These are phyloP conservation scores for Heteronetta atricapilla DNA, from an alignment of 2,113 vertebrate species.

Conservation along the genomic window DNA sequence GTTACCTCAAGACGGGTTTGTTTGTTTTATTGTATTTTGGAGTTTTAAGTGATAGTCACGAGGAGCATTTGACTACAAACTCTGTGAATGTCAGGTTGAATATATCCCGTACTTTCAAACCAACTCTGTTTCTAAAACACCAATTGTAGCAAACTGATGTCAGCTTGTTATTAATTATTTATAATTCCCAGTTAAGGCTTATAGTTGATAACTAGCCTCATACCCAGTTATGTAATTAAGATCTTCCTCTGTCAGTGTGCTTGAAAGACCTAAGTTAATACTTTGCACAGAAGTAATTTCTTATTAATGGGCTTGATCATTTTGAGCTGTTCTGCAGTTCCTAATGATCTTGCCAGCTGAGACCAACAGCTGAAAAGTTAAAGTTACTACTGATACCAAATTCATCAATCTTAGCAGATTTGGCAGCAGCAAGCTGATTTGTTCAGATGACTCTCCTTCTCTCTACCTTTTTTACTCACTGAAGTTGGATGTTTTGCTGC, in stretches of 20 bases:
- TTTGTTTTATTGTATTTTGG: neutral
- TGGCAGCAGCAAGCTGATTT: slow-evolving; percentile 14
- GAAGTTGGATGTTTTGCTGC: neutral
- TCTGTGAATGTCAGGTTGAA: neutral
- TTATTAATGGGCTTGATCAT: slow-evolving; percentile 24
- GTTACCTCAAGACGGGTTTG: neutral
- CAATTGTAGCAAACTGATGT: neutral
- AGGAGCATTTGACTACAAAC: neutral
- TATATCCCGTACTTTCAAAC: neutral
- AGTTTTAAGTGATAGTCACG: neutral
- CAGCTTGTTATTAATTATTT: neutral
- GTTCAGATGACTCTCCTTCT: neutral
- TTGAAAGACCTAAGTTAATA: slow-evolving; percentile 5
- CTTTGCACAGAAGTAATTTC: slow-evolving; percentile 30
- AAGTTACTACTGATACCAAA: slow-evolving; percentile 43
- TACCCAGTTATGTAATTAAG: slow-evolving; percentile 11
- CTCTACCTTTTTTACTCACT: neutral
- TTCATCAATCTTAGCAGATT: slow-evolving; percentile 22
- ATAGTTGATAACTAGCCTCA: neutral
- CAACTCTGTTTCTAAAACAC: neutral
- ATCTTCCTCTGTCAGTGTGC: neutral
- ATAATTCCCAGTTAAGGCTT: neutral
- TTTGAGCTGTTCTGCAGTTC: slow-evolving; percentile 12
- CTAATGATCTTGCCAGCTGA: slow-evolving; percentile 16
- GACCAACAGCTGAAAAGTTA: slow-evolving; percentile 1